Evolutionary conservation across 2,888 invertebrate genomes (phyloP).

Genomic region (Galeopsomyia nigrocyanea): DNA sequence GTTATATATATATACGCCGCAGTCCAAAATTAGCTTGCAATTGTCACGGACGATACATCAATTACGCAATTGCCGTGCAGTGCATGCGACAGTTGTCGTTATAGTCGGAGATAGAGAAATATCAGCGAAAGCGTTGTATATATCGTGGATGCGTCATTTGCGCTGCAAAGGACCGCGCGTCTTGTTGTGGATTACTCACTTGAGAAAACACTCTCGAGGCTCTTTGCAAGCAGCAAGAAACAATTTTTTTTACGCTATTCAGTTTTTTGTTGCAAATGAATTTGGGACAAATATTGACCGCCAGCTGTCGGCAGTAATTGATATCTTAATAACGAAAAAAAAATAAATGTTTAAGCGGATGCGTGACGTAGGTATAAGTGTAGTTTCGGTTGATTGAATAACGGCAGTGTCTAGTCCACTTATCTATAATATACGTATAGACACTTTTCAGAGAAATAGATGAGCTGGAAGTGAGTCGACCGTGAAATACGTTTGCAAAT

Average conservation of each 20-base stretch:
- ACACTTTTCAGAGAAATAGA: too few relatives aligned
- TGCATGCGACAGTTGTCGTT: too few relatives aligned
- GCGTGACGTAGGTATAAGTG: background rate
- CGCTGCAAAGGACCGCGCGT: background rate
- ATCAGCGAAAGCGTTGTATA: constrained; percentile 14
- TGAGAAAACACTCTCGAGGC: background rate
- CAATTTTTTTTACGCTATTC: background rate
- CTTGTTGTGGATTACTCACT: constrained; percentile 31
- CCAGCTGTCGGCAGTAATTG: too few relatives aligned
- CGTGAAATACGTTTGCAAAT: too few relatives aligned
- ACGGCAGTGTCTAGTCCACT: too few relatives aligned
- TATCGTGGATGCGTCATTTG: constrained; percentile 17
- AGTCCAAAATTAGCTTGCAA: background rate
- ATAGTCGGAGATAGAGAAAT: background rate
- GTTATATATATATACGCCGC: too few relatives aligned
- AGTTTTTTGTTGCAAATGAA: background rate
- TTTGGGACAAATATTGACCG: background rate
- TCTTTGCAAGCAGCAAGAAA: background rate
- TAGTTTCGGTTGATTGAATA: too few relatives aligned
- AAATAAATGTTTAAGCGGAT: background rate
- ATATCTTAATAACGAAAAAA: background rate
- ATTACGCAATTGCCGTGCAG: constrained; percentile 12
- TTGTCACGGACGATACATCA: constrained; percentile 6
- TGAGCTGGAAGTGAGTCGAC: too few relatives aligned
- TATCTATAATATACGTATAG: too few relatives aligned